Percentiles rank a stretch among this genome's conserved stretches.
These are phyloP conservation scores for Eudasyphora cyanicolor DNA, from an alignment of 2,888 invertebrate species.

Conservation along the genomic window DNA sequence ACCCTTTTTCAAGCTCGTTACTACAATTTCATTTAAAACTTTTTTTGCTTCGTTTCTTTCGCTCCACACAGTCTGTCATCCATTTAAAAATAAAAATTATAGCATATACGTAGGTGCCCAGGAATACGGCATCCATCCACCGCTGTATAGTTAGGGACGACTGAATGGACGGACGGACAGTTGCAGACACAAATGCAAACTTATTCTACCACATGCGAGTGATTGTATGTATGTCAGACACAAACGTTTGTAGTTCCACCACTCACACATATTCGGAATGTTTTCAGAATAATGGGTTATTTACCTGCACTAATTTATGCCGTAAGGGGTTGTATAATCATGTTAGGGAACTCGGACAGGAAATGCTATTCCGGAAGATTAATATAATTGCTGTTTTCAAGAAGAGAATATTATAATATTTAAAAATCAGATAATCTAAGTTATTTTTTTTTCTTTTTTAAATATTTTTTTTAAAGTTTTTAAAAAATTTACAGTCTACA, in stretches of 20 bases:
- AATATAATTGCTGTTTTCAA: no score
- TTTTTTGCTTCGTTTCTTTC: constrained; percentile 42
- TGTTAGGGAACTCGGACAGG: no score
- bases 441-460: no score
- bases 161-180: background rate
- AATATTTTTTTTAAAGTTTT: no score
- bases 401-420: no score
- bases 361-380: no score
- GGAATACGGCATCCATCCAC: background rate
- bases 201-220: constrained; percentile 9
- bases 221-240: no score
- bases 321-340: background rate
- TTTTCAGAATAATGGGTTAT: constrained; percentile 1
- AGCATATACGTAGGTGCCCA: constrained; percentile 25
- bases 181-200: constrained; percentile 10
- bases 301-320: background rate
- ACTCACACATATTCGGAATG: background rate
- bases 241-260: background rate
- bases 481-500: no score
- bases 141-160: background rate
- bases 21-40: constrained; percentile 61
- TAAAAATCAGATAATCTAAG: no score
- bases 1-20: constrained; percentile 41
- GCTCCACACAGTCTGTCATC: constrained; percentile 48
- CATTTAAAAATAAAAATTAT: constrained; percentile 52